Evolutionary conservation across 2,888 invertebrate species (phyloP).

Genomic region (Carabus problematicus): DNA sequence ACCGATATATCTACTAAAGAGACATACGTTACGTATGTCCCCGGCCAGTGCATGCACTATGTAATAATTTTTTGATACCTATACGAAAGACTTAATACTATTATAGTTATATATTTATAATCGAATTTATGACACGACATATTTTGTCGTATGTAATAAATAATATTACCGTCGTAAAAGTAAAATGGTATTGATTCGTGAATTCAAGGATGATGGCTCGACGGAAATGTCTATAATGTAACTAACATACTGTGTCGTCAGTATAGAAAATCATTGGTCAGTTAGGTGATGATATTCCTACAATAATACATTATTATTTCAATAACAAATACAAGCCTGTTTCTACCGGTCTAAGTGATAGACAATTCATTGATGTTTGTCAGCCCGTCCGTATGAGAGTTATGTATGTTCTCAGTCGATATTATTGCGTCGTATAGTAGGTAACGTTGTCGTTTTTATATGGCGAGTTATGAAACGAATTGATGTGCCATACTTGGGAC

Average conservation of each 20-base stretch:
- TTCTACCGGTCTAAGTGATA: too few relatives aligned
- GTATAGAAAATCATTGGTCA: too few relatives aligned
- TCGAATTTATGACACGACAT: slow-evolving; percentile 16
- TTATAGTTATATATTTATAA: slow-evolving; percentile 23
- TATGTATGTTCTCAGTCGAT: slow-evolving; percentile 29
- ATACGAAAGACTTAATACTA: slow-evolving; percentile 17
- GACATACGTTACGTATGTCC: slow-evolving; percentile 10
- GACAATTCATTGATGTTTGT: too few relatives aligned
- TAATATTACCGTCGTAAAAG: too few relatives aligned
- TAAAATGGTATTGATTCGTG: too few relatives aligned
- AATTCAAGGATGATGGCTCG: too few relatives aligned
- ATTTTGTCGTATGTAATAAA: slow-evolving; percentile 1
- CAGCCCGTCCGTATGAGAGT: background rate
- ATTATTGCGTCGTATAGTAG: slow-evolving; percentile 26
- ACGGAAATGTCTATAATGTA: too few relatives aligned
- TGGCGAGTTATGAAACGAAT: slow-evolving; percentile 40
- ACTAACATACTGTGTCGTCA: too few relatives aligned
- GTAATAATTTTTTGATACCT: slow-evolving; percentile 24
- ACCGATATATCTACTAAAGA: background rate
- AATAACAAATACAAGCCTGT: too few relatives aligned
- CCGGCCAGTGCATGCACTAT: slow-evolving; percentile 16
- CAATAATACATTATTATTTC: too few relatives aligned
- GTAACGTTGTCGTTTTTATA: slow-evolving; percentile 34
- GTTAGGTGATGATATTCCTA: too few relatives aligned
- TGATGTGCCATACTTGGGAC: slow-evolving; percentile 36